These are phyloP conservation scores for Centruroides vittatus DNA, from an alignment of 1,140 invertebrate genomes.

Conservation along the genomic window DNA sequence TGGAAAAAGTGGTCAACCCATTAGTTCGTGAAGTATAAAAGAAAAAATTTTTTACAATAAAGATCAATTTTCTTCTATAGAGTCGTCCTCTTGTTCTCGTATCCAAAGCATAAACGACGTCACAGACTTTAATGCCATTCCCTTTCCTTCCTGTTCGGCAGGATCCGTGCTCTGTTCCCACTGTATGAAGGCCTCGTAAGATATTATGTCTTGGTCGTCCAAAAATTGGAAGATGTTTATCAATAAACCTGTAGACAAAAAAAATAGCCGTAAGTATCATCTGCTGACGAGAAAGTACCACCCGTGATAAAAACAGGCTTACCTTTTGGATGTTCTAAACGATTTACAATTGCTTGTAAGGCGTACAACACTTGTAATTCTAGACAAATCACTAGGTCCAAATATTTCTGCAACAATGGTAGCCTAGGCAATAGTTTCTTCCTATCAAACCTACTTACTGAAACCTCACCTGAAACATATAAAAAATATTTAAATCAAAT, in stretches of 20 bases:
- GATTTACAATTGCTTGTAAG: constrained; percentile 52
- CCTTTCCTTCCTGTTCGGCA: constrained; percentile 40
- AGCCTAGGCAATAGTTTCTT: constrained; percentile 20
- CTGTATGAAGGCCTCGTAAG: constrained; percentile 41
- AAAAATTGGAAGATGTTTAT: constrained; percentile 37
- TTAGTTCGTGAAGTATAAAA: too few relatives aligned
- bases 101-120: constrained; percentile 45
- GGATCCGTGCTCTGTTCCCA: constrained; percentile 39
- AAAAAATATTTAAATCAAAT: too few relatives aligned
- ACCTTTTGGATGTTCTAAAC: constrained; percentile 66
- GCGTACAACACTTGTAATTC: constrained; percentile 71
- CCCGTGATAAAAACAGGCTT: constrained; percentile 14
- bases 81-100: constrained; percentile 32
- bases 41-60: too few relatives aligned
- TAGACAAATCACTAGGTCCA: constrained; percentile 48
- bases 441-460: too few relatives aligned
- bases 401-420: constrained; percentile 52
- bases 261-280: too few relatives aligned
- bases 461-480: too few relatives aligned
- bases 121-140: constrained; percentile 37
- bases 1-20: too few relatives aligned
- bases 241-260: constrained; percentile 32
- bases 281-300: too few relatives aligned
- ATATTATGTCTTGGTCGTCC: constrained; percentile 42
- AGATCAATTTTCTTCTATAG: too few relatives aligned